phyloP scores from a whole-genome alignment of 2,888 invertebrate species.

The Oscheius onirici region DNA sequence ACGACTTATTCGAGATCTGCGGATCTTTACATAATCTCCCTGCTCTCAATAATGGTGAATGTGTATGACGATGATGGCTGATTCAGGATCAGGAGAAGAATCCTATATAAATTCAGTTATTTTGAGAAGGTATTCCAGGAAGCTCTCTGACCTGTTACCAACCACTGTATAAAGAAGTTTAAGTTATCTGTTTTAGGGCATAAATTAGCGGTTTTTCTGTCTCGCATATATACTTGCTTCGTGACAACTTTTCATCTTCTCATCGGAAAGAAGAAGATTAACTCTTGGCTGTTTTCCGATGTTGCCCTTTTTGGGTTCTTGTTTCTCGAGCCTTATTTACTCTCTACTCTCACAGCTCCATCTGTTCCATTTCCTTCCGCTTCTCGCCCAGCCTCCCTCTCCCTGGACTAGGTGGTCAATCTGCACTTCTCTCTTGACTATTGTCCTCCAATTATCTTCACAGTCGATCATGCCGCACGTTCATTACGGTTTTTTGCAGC shows the following conservation, averaged over 20 bases:
- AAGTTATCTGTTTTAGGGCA: background rate
- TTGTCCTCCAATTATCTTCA: conserved; percentile 2
- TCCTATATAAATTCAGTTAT: too few relatives aligned
- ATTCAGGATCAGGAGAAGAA: too few relatives aligned
- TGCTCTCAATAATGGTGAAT: too few relatives aligned
- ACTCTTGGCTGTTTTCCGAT: background rate
- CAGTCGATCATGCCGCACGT: background rate
- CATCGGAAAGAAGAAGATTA: too few relatives aligned
- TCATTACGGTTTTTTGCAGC: background rate
- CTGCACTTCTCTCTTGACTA: background rate
- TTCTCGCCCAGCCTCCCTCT: background rate
- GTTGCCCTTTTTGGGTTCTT: background rate
- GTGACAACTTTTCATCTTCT: background rate
- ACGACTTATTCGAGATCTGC: too few relatives aligned
- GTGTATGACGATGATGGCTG: too few relatives aligned
- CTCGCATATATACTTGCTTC: background rate
- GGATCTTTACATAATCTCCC: too few relatives aligned
- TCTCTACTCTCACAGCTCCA: background rate
- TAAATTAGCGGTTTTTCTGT: background rate
- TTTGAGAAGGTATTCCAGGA: too few relatives aligned
- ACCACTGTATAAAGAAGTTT: too few relatives aligned
- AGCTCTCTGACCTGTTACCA: too few relatives aligned
- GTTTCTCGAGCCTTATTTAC: background rate
- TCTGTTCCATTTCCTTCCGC: background rate
- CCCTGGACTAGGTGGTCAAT: conserved; percentile 16